phyloP scores from a whole-genome alignment of 1,140 invertebrate genomes.

The Anastatus disparis region DNA sequence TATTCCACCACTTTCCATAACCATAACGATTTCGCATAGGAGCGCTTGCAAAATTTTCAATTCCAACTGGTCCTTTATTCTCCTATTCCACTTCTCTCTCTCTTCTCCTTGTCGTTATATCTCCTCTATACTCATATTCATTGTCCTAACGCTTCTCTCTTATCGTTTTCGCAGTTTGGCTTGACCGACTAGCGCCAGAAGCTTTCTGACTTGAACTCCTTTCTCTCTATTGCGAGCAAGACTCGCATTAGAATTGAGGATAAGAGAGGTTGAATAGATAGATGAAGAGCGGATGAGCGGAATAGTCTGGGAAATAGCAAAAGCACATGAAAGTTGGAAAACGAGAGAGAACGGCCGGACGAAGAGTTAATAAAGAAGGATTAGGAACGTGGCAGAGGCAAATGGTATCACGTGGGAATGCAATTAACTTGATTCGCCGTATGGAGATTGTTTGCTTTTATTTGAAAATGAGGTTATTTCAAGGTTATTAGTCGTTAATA shows the following conservation, averaged over 20 bases:
- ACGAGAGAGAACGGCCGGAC: neutral
- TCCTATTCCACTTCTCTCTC: neutral
- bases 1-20: constrained; percentile 35
- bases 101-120: constrained; percentile 1
- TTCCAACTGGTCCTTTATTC: constrained; percentile 6
- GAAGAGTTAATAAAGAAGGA: constrained; percentile 36
- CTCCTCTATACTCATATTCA: constrained; percentile 23
- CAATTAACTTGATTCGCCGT: constrained; percentile 10
- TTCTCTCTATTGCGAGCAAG: constrained; percentile 15
- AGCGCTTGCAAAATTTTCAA: constrained; percentile 28
- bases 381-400: constrained; percentile 11
- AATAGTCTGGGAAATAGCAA: constrained; percentile 6
- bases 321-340: neutral
- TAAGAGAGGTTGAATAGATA: constrained; percentile 11
- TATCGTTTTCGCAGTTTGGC: constrained; percentile 26
- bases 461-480: no score
- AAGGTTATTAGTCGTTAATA: no score
- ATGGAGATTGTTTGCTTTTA: constrained; percentile 14
- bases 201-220: constrained; percentile 33
- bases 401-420: constrained; percentile 22
- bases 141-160: constrained; percentile 15
- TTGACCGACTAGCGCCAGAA: constrained; percentile 25
- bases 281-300: neutral
- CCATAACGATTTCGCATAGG: constrained; percentile 32
- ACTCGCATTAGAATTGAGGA: constrained; percentile 33